Evolutionary conservation across 1,140 invertebrate genomes (phyloP), one percentile per base, ranked within the genome.

Genomic region (Solenopsis fugax): DNA sequence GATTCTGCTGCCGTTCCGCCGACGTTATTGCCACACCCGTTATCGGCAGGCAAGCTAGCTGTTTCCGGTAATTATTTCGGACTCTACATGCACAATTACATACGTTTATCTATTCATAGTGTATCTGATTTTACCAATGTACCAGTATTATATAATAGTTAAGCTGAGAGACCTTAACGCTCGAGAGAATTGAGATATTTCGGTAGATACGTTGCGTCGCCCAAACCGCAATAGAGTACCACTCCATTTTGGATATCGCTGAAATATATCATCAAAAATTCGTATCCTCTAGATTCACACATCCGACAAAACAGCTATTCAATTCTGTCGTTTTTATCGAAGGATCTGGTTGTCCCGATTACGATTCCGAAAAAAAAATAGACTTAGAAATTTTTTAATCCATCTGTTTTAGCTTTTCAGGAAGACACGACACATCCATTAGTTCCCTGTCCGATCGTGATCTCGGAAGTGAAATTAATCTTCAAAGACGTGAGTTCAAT

Each of bases 1-100:
- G 72, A 85, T 84, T 69, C 41, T 29, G 34, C 52, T 41, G 34
- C 58, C 21, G 45, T 73, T 58, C 34, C 41, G 50, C n/a, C 72
- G 29, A 77, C 56, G 24, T 65, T 77, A 67, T 78, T 65, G 82
- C 73, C 73, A 78, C 72, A 60, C 34, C 58, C 60, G 73, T 78
- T 65, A 78, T 85, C 75, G 48, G 16, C 48, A 18, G 21, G 12
- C 73, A 64, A 48, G 24, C 41, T 84, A 24, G 69, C 69, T 54
- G 18, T 60, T 78, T 64, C 84, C 56, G 73, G 6, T 76, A 75
- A 88, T 76, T 72, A 87, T 75, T 86, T 86, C 7, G 45, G 41
- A 84, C 54, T 82, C 60, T 73, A 82, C 80, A 84, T 60, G n/a
- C 41, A 41, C 80, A 54, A 75, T 84, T 84, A 84, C 69, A 62